These are phyloP conservation scores for Strix aluco DNA, from an alignment of 2,113 vertebrate genomes.

Conservation along the genomic window DNA sequence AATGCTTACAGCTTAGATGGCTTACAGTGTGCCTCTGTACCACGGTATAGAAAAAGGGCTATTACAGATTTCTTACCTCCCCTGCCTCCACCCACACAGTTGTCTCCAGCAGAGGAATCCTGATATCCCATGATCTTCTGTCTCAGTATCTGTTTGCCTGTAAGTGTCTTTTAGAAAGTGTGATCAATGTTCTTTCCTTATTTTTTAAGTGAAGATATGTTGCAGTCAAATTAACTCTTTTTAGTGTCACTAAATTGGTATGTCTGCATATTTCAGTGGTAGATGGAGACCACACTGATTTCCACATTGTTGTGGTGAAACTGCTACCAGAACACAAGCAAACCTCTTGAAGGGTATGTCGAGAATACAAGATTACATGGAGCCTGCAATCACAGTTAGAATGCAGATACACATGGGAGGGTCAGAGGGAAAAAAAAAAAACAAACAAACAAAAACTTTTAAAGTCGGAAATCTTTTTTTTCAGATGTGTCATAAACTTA, in stretches of 20 bases:
- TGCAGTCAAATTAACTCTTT: neutral
- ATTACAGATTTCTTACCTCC: neutral
- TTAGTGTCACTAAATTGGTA: neutral
- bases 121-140: neutral
- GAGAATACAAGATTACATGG: neutral
- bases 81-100: neutral
- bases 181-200: neutral
- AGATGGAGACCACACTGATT: neutral
- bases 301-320: neutral
- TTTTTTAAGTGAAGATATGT: neutral
- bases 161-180: neutral
- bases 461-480: neutral
- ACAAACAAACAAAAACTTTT: neutral
- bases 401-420: neutral
- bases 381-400: neutral
- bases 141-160: neutral
- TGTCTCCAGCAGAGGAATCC: neutral
- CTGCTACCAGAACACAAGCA: neutral
- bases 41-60: neutral
- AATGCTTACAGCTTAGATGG: neutral
- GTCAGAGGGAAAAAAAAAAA: neutral
- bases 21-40: neutral
- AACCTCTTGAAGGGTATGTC: neutral
- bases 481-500: neutral
- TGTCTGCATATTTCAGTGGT: neutral